Evolutionary conservation across 2,888 invertebrate species (phyloP).

Genomic region (Papilio gigon): DNA sequence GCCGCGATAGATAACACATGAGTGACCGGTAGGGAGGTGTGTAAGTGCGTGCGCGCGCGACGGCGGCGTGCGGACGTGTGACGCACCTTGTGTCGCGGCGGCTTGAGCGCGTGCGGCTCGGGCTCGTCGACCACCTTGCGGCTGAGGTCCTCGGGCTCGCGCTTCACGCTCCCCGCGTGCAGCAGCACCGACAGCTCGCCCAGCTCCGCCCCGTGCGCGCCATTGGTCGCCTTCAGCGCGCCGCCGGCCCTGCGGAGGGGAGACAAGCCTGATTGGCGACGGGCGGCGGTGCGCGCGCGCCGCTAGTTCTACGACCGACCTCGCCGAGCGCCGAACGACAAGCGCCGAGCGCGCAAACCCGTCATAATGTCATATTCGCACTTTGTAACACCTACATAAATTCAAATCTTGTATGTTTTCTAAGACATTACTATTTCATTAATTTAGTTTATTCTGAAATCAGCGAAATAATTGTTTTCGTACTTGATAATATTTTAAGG

Average conservation of each 20-base stretch:
- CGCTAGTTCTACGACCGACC: conserved; percentile 53
- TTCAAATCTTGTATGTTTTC: conserved; percentile 50
- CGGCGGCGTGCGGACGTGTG: conserved; percentile 81
- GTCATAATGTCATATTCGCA: conserved; percentile 61
- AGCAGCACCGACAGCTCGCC: conserved; percentile 84
- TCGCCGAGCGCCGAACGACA: conserved; percentile 53
- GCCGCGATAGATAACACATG: conserved; percentile 82
- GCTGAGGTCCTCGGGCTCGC: conserved; percentile 92
- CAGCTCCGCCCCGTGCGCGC: conserved; percentile 86
- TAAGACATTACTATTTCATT: conserved; percentile 43
- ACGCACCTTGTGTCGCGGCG: conserved; percentile 86
- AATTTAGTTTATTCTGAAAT: neutral
- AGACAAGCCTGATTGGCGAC: conserved; percentile 76
- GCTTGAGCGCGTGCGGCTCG: conserved; percentile 83
- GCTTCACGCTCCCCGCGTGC: conserved; percentile 87
- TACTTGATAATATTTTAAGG: neutral
- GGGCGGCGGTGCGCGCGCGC: conserved; percentile 60
- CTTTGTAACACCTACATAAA: conserved; percentile 34
- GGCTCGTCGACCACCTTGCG: conserved; percentile 85
- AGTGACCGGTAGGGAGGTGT: conserved; percentile 80
- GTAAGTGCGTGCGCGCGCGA: conserved; percentile 81
- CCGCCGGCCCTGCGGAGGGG: conserved; percentile 85
- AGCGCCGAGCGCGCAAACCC: conserved; percentile 57
- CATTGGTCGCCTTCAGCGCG: conserved; percentile 85
- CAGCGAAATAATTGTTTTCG: neutral